Evolutionary conservation across 1,140 invertebrate genomes (phyloP).

Genomic region (Vanessa atalanta): DNA sequence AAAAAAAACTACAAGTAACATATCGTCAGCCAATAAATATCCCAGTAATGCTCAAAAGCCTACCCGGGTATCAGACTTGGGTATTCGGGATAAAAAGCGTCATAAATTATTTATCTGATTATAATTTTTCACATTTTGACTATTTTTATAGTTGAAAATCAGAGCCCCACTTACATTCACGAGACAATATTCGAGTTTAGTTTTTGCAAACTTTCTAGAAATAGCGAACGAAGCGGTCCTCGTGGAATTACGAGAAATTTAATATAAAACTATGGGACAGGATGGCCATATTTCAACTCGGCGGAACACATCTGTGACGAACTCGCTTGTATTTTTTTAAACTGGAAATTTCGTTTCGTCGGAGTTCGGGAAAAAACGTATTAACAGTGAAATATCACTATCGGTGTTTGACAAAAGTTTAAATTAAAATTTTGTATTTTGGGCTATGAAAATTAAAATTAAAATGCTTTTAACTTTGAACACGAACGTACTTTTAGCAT

Average conservation of each 20-base stretch:
- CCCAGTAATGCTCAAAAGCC: no score
- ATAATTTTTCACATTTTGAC: no score
- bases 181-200: not conserved
- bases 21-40: no score
- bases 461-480: not conserved
- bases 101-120: no score
- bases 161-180: not conserved
- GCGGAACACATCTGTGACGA: constrained; percentile 44
- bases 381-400: constrained; percentile 45
- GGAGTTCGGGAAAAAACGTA: constrained; percentile 29
- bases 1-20: no score
- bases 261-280: constrained; percentile 46
- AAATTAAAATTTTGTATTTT: constrained; percentile 35
- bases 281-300: constrained; percentile 40
- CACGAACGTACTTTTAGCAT: not conserved
- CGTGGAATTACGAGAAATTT: constrained; percentile 37
- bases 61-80: no score
- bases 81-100: no score
- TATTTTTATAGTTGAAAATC: not conserved
- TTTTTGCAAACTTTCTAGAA: constrained; percentile 4
- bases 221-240: constrained; percentile 17
- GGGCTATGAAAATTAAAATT: not conserved
- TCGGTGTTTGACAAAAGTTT: constrained; percentile 40
- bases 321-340: constrained; percentile 38
- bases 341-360: constrained; percentile 31